Conservation (phyloP, 2,797 vertebrate genomes). For the Octomys mimax region DNA sequence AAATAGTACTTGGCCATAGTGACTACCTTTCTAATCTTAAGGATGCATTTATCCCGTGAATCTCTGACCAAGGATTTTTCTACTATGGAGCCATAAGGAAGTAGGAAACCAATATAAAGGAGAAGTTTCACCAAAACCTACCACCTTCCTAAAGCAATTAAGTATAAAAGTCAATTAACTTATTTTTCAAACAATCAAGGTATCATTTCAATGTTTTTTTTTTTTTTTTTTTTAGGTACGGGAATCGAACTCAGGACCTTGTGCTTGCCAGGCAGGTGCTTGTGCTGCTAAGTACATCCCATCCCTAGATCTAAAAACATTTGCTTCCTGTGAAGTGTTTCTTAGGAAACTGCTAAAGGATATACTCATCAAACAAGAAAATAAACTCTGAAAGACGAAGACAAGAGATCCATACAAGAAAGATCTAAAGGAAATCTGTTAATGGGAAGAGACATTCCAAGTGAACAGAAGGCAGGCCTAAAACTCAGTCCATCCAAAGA, state of each 20-base stretch:
- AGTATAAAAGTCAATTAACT: not conserved
- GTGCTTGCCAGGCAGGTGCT: too few species aligned
- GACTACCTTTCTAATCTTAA: not conserved
- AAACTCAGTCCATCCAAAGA: not conserved
- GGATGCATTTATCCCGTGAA: not conserved
- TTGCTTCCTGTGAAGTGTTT: not conserved
- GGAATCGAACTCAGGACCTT: too few species aligned
- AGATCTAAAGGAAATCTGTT: not conserved
- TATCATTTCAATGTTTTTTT: not conserved
- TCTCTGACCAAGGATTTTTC: not conserved
- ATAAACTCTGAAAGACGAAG: not conserved
- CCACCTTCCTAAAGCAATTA: not conserved
- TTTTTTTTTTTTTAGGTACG: too few species aligned
- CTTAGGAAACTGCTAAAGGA: not conserved
- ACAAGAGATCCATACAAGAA: not conserved
- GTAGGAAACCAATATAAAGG: not conserved
- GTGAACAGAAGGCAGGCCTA: not conserved
- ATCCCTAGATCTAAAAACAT: not conserved
- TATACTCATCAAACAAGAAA: not conserved
- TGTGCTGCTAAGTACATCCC: too few species aligned
- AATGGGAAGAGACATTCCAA: not conserved
- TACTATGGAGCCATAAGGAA: not conserved
- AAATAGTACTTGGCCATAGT: not conserved
- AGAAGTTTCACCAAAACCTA: not conserved
- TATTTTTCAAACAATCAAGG: not conserved